phyloP scores from a whole-genome alignment of 1,140 invertebrate genomes.

The Leptinotarsa texana region DNA sequence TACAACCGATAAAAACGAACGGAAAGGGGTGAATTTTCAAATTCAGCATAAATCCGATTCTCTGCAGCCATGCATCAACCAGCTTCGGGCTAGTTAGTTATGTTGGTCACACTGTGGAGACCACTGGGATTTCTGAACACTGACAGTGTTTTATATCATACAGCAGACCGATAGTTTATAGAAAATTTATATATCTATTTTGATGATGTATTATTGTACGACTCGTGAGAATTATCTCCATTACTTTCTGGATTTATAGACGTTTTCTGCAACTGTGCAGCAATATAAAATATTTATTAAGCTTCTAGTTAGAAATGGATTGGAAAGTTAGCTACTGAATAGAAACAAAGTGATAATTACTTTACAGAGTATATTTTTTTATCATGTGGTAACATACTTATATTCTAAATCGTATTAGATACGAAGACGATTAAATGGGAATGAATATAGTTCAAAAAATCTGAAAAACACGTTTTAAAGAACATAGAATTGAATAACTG shows the following conservation, averaged over 20 bases:
- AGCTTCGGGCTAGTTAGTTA: slow-evolving; percentile 34
- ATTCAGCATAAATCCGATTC: slow-evolving; percentile 9
- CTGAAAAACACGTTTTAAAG: too few species aligned
- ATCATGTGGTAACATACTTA: too few species aligned
- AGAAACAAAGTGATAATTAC: too few species aligned
- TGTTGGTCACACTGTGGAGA: slow-evolving; percentile 35
- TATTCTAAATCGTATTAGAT: too few species aligned
- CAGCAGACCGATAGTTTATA: slow-evolving; percentile 41
- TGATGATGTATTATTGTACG: slow-evolving; percentile 39
- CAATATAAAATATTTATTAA: background rate
- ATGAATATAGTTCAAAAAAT: too few species aligned
- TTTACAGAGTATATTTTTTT: too few species aligned
- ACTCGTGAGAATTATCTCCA: slow-evolving; percentile 35
- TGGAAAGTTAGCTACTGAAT: too few species aligned
- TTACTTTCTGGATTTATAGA: slow-evolving; percentile 26
- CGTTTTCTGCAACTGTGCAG: background rate
- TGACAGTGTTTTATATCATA: slow-evolving; percentile 44
- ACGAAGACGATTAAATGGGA: too few species aligned
- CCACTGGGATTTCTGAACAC: slow-evolving; percentile 29
- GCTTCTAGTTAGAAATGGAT: background rate
- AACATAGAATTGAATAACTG: too few species aligned
- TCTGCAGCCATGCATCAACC: background rate
- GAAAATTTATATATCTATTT: slow-evolving; percentile 46
- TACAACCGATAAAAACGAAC: slow-evolving; percentile 3
- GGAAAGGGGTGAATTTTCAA: background rate